phyloP scores from a whole-genome alignment of 2,113 vertebrate genomes.

The Lepus timidus region DNA sequence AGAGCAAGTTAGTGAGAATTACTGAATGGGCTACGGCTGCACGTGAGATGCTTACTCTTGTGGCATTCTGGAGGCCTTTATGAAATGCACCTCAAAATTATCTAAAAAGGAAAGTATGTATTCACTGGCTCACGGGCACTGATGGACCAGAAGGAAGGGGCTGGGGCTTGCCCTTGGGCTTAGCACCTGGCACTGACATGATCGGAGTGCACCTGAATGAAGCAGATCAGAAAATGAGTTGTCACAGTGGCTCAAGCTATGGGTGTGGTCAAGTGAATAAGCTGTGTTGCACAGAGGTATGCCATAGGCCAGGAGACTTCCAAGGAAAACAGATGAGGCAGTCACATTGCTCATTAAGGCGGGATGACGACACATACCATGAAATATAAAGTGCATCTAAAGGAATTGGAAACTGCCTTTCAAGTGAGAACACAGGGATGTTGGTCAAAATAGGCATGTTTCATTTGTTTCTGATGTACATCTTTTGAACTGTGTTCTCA shows the following conservation, averaged over 20 bases:
- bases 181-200: not conserved
- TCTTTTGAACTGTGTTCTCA: constrained; percentile 54
- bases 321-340: not conserved
- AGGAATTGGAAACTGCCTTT: constrained; percentile 35
- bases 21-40: not conserved
- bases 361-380: not conserved
- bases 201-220: not conserved
- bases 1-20: not conserved
- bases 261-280: not conserved
- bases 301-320: not conserved
- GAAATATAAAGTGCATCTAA: not conserved
- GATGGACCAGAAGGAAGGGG: not conserved
- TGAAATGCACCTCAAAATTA: constrained; percentile 6
- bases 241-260: not conserved
- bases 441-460: not conserved
- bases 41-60: not conserved
- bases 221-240: constrained; percentile 12
- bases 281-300: not conserved
- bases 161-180: not conserved
- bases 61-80: not conserved
- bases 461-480: constrained; percentile 28
- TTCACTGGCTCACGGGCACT: not conserved
- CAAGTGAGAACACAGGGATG: not conserved
- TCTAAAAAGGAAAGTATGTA: constrained; percentile 7
- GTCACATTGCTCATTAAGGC: not conserved